Percentiles rank a stretch among this genome's conserved stretches.
Conservation (phyloP, 2,113 vertebrate species). For the Dinomys branickii region DNA sequence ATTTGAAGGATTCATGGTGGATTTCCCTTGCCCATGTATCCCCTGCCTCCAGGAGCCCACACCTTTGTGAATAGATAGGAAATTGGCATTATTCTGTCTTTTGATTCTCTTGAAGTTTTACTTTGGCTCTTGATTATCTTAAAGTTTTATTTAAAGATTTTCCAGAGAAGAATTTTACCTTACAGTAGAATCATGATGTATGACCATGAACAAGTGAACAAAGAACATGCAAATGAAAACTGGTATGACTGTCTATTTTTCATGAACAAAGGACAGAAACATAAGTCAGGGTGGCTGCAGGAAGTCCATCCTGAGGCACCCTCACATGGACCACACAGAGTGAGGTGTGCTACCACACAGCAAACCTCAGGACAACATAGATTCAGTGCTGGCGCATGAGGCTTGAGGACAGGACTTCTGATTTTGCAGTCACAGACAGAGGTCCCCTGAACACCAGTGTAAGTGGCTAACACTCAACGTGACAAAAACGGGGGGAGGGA, state of each 20-base stretch:
- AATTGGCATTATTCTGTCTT: neutral
- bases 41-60: neutral
- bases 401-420: neutral
- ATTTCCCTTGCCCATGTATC: neutral
- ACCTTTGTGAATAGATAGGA: neutral
- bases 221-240: neutral
- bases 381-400: neutral
- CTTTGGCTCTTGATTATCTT: neutral
- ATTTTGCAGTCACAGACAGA: constrained; percentile 29
- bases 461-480: neutral
- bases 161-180: neutral
- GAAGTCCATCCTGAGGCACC: neutral
- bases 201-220: constrained; percentile 8
- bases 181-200: neutral
- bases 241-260: neutral
- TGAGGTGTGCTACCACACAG: neutral
- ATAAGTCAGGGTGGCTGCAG: neutral
- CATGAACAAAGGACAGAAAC: constrained; percentile 2
- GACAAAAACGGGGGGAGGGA: neutral
- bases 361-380: neutral
- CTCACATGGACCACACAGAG: constrained; percentile 1
- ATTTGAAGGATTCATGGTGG: neutral
- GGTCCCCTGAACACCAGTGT: neutral
- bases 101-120: constrained; percentile 29
- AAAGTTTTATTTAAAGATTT: constrained; percentile 13